Percentiles rank a stretch among this genome's conserved stretches.
Evolutionary conservation across 2,113 vertebrate genomes (phyloP).

Genomic region (Cercopithecus mona): DNA sequence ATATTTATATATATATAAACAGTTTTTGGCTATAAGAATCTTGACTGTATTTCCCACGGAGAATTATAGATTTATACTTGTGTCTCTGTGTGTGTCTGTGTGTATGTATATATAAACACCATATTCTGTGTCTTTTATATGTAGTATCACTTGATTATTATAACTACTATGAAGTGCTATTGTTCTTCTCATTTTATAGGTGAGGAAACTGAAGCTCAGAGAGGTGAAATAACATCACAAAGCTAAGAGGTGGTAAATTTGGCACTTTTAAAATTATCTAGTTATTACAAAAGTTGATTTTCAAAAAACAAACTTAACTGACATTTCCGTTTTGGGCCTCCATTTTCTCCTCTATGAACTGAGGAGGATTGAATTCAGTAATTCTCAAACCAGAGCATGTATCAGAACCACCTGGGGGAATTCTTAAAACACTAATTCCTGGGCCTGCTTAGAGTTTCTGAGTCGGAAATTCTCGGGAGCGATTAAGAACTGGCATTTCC

Average conservation of each 20-base stretch:
- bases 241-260: neutral
- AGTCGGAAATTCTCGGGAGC: neutral
- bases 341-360: neutral
- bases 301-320: neutral
- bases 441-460: neutral
- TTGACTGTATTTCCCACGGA: constrained; percentile 30
- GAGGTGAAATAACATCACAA: constrained; percentile 14
- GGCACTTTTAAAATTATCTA: neutral
- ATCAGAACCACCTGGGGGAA: neutral
- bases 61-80: neutral
- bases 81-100: neutral
- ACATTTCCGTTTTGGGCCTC: neutral
- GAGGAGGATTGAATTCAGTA: neutral
- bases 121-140: neutral
- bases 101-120: neutral
- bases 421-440: neutral
- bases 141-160: neutral
- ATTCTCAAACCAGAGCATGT: neutral
- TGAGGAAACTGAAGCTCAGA: neutral
- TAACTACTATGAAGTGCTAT: neutral
- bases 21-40: neutral
- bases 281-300: neutral
- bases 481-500: neutral
- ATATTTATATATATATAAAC: neutral
- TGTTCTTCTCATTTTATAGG: neutral